Evolutionary conservation across 2,888 invertebrate genomes (phyloP), one percentile per base, ranked within the genome.

Genomic region (Scaptodrosophila latifasciaeformis): DNA sequence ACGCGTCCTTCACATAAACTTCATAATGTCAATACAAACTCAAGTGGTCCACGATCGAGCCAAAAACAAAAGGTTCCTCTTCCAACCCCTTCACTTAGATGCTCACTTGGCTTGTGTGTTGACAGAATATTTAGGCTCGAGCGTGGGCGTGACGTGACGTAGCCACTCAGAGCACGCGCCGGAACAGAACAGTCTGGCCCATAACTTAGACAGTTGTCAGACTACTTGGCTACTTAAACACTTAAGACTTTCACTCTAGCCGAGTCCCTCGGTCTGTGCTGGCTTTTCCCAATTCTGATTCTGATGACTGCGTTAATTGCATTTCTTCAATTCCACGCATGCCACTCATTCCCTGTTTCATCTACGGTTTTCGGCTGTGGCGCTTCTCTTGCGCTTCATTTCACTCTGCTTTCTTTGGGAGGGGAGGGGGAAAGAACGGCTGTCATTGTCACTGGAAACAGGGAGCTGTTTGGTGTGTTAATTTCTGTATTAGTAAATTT

Each of bases 141-240:
- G 39, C 56, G 59, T 53, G 62, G 66, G 37, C 42, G 65, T 40
- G 52, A n/a, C n/a, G n/a, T n/a, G n/a, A n/a, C n/a, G n/a, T n/a
- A n/a, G n/a, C n/a, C n/a, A n/a, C n/a, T n/a, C n/a, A n/a, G 44
- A 79, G 79, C 72, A 72, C 81, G 72, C 67, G 70, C 59, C 78
- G 58, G 46, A 56, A 64, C 59, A 67, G 54, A 67, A 67, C 66
- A 65, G 65, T 57, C 65, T 66, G 68, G 54, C 68, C 78, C 68
- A 78, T 78, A 75, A 78, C 68, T 78, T 66, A 64, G 51, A 42
- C 50, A 65, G 69, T 79, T 81, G 81, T 81, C 81, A 81, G 68
- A 42, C 63, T 65, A 61, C 67, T 80, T 65, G 63, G 76, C 76
- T 76, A 78, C 79, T 81, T 81, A 78, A 81, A 66, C 70, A 75